Conservation (phyloP, 2,888 invertebrate species). For the Deilephila porcellus region DNA sequence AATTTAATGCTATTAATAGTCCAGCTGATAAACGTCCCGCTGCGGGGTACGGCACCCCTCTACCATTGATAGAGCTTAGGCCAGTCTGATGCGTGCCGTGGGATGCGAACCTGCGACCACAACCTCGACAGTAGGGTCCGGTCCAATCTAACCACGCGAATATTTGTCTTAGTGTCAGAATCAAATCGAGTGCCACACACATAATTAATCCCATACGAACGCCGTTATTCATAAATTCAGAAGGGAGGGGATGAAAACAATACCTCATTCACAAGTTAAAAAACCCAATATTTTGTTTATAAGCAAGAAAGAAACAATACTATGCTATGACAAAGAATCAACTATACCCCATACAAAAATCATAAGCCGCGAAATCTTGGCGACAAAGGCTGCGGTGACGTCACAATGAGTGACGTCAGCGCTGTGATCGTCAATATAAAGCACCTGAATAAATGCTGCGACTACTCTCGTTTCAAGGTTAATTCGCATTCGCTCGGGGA, state of each 20-base stretch:
- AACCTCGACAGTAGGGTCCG: too few relatives aligned
- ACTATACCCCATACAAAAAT: neutral
- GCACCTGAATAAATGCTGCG: conserved; percentile 16
- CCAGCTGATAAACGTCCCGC: too few relatives aligned
- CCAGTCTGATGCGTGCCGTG: too few relatives aligned
- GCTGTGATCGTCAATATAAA: neutral
- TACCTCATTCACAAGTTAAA: neutral
- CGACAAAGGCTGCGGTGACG: neutral
- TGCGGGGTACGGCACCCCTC: too few relatives aligned
- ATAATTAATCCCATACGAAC: too few relatives aligned
- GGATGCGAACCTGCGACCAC: too few relatives aligned
- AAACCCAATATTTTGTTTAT: neutral
- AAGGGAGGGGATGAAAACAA: neutral
- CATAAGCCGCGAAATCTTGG: neutral
- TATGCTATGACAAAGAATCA: neutral
- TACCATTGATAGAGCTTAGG: too few relatives aligned
- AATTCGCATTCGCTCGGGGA: neutral
- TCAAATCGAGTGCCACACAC: too few relatives aligned
- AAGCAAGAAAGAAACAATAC: neutral
- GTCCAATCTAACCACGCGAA: too few relatives aligned
- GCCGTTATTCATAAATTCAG: too few relatives aligned
- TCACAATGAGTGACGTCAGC: conserved; percentile 14
- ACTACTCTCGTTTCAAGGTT: neutral
- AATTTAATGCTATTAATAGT: too few relatives aligned
- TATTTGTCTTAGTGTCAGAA: too few relatives aligned